These are phyloP conservation scores for Diuraphis noxia DNA, from an alignment of 1,140 invertebrate species.

Conservation along the genomic window DNA sequence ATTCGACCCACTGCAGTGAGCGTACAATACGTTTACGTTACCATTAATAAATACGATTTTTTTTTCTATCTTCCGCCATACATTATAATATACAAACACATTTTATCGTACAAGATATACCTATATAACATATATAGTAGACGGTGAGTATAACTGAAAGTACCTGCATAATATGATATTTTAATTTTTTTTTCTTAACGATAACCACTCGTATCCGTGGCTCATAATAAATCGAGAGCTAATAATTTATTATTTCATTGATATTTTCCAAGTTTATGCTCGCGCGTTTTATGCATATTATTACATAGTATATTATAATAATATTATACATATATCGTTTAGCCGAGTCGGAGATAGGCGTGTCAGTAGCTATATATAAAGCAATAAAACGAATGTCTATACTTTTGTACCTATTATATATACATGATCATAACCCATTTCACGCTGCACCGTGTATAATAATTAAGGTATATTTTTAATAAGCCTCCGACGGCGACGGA, in stretches of 20 bases:
- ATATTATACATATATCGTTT: background rate
- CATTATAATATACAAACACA: background rate
- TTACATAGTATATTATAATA: constrained; percentile 6
- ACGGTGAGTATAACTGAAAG: background rate
- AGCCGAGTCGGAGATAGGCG: background rate
- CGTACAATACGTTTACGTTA: background rate
- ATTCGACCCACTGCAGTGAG: background rate
- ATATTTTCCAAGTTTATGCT: background rate
- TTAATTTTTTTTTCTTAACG: background rate
- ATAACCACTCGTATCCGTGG: background rate
- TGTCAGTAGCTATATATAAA: background rate
- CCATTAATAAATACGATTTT: constrained; percentile 1
- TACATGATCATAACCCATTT: background rate
- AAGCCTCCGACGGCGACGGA: background rate
- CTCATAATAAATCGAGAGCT: background rate
- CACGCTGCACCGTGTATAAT: background rate
- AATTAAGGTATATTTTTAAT: background rate
- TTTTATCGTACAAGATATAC: background rate
- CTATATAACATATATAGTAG: background rate
- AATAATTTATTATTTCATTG: constrained; percentile 14
- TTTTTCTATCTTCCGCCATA: background rate
- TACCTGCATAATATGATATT: background rate
- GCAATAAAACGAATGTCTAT: too few relatives aligned
- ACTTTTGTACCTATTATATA: background rate
- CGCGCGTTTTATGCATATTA: background rate